phyloP scores from a whole-genome alignment of 2,797 vertebrate species.

The Dicrostonyx torquatus region DNA sequence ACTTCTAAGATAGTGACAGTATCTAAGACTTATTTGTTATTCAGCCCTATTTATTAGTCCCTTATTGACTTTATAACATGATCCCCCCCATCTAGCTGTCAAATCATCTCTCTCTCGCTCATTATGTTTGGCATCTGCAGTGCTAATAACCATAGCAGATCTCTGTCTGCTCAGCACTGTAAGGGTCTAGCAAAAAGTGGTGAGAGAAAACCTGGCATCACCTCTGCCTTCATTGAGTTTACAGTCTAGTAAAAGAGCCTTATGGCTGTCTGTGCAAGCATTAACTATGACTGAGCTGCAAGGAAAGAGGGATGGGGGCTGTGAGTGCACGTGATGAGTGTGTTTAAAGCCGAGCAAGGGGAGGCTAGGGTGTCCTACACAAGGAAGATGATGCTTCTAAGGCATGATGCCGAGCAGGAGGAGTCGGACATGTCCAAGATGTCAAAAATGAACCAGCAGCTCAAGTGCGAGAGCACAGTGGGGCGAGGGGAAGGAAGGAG shows the following conservation, averaged over 20 bases:
- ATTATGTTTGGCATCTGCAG: background rate
- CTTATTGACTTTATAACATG: constrained; percentile 13
- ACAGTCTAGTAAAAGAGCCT: background rate
- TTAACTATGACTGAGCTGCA: background rate
- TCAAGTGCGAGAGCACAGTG: background rate
- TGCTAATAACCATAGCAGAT: background rate
- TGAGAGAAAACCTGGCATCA: background rate
- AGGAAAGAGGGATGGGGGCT: background rate
- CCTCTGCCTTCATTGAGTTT: background rate
- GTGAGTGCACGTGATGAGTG: background rate
- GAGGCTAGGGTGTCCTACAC: background rate
- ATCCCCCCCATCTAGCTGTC: background rate
- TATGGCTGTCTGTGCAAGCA: background rate
- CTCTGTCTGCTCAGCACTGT: background rate
- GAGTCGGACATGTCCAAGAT: background rate
- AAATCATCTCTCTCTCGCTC: background rate
- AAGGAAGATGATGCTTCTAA: background rate
- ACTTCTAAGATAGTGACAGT: constrained; percentile 11
- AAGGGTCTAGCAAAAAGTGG: background rate
- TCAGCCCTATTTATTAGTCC: background rate
- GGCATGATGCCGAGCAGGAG: background rate
- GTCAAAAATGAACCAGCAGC: background rate
- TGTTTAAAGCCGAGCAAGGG: background rate
- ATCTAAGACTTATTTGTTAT: constrained; percentile 46
- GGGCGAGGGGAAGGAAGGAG: background rate